Evolutionary conservation across 92 coral and sea anemone genomes (phyloP).

Genomic region (Phenganax stokvisi): DNA sequence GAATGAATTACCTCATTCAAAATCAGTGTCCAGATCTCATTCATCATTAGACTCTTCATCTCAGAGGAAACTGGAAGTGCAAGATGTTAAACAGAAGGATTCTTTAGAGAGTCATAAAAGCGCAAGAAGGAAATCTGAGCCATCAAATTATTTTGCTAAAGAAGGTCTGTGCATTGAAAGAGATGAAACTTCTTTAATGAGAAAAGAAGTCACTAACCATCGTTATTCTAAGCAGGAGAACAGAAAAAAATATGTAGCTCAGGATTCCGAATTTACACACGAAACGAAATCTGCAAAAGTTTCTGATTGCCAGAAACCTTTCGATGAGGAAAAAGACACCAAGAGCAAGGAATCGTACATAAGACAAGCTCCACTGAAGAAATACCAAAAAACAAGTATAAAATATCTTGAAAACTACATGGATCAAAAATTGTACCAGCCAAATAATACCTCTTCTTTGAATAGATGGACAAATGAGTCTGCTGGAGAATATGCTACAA

Average conservation of each 20-base stretch:
- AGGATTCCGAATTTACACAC: background rate
- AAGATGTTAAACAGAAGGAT: background rate
- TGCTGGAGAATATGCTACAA: conserved; percentile 18
- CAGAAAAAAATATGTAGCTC: background rate
- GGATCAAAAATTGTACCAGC: background rate
- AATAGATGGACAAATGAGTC: background rate
- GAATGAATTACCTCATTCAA: conserved; percentile 11
- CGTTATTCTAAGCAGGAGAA: background rate
- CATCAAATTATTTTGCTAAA: background rate
- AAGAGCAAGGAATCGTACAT: background rate
- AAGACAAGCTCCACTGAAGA: background rate
- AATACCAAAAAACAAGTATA: background rate
- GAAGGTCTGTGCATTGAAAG: conserved; percentile 2
- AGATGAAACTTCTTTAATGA: background rate
- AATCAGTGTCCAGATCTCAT: conserved; percentile 5
- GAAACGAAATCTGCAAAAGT: background rate
- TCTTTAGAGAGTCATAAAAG: background rate
- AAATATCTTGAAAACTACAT: background rate
- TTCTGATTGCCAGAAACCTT: background rate
- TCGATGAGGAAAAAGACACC: background rate
- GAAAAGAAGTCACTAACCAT: background rate
- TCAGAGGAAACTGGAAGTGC: background rate
- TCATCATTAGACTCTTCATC: background rate
- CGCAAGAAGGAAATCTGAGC: conserved; percentile 13
- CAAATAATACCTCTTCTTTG: background rate